phyloP scores from a whole-genome alignment of 2,888 invertebrate species.

The Dasysyrphus albostriatus region DNA sequence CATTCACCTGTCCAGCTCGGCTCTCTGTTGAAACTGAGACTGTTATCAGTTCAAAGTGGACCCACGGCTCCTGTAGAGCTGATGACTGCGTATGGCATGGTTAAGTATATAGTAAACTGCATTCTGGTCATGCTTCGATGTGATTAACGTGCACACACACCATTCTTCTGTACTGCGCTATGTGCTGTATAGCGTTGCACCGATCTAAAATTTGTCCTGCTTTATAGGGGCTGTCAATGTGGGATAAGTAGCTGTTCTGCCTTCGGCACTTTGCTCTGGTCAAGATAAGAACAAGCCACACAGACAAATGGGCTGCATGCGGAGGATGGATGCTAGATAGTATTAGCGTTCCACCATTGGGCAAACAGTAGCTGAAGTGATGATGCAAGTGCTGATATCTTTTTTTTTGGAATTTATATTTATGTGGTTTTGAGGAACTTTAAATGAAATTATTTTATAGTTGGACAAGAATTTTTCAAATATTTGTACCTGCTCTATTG shows the following conservation, averaged over 20 bases:
- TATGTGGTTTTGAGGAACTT: slow-evolving; percentile 66
- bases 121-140: slow-evolving; percentile 45
- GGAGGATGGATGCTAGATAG: slow-evolving; percentile 51
- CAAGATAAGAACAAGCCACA: slow-evolving; percentile 59
- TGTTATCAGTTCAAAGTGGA: slow-evolving; percentile 71
- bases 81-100: slow-evolving; percentile 50
- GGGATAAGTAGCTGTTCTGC: slow-evolving; percentile 70
- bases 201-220: slow-evolving; percentile 34
- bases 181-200: no score
- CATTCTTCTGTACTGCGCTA: slow-evolving; percentile 19
- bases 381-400: slow-evolving; percentile 64
- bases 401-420: slow-evolving; percentile 45
- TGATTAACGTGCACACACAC: slow-evolving; percentile 64
- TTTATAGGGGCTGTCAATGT: slow-evolving; percentile 66
- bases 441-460: slow-evolving; percentile 55
- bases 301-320: slow-evolving; percentile 55
- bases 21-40: slow-evolving; percentile 33
- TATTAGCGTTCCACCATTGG: background rate
- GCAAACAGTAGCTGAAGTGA: slow-evolving; percentile 42
- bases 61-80: slow-evolving; percentile 56
- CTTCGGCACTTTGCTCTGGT: slow-evolving; percentile 66
- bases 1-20: slow-evolving; percentile 68
- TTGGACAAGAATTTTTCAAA: background rate
- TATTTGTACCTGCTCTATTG: background rate
- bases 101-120: slow-evolving; percentile 38